Conservation (phyloP, 2,888 invertebrate species). For the Drosophila lutescens region DNA sequence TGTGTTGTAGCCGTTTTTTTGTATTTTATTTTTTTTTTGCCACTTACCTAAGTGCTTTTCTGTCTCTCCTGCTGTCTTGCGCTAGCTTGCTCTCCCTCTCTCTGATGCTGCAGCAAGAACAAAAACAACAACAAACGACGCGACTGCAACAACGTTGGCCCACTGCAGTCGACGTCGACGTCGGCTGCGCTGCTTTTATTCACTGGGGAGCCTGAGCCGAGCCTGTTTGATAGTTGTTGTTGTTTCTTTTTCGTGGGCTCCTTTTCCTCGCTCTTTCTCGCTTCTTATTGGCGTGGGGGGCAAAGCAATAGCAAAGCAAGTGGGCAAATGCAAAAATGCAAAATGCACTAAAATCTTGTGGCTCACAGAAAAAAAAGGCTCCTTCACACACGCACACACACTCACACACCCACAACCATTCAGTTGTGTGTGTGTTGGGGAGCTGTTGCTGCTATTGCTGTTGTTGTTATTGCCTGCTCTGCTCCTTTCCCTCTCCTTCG, state of each 20-base stretch:
- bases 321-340: conserved; percentile 38
- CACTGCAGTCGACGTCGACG: conserved; percentile 31
- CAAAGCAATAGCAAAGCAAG: conserved; percentile 17
- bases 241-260: conserved; percentile 20
- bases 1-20: neutral
- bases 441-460: conserved; percentile 11
- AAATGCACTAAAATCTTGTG: conserved; percentile 33
- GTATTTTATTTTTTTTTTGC: conserved; percentile 3
- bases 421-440: conserved; percentile 23
- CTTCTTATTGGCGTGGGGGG: conserved; percentile 30
- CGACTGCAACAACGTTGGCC: conserved; percentile 31
- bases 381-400: conserved; percentile 23
- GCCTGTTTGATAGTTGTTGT: conserved; percentile 20
- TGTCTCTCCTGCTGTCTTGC: conserved; percentile 11
- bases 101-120: conserved; percentile 23
- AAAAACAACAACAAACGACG: conserved; percentile 28
- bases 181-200: conserved; percentile 9
- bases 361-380: conserved; percentile 30
- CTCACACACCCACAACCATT: conserved; percentile 26
- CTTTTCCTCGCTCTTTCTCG: conserved; percentile 19
- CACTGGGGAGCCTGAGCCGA: conserved; percentile 7
- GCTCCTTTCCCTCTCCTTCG: conserved; percentile 2
- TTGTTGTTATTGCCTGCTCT: conserved; percentile 5
- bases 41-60: conserved; percentile 37
- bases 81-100: conserved; percentile 12